A percentile compares a stretch with the other conserved stretches of the same genome.
These are phyloP conservation scores for Thereva unica DNA, from an alignment of 2,888 invertebrate species.

Conservation along the genomic window DNA sequence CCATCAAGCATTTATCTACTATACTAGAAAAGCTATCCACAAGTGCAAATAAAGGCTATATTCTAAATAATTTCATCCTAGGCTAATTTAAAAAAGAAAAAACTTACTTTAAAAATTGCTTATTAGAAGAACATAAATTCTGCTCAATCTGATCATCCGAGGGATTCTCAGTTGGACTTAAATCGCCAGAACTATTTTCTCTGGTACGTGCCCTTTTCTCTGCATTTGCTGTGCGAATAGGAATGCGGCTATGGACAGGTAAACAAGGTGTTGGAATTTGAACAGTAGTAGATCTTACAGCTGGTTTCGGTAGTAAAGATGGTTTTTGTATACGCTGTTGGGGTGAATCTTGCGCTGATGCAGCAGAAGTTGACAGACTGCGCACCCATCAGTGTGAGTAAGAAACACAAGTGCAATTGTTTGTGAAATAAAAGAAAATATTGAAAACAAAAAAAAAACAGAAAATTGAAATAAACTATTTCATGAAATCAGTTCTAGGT, in stretches of 20 bases:
- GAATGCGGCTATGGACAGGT: slow-evolving; percentile 54
- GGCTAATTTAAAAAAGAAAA: background rate
- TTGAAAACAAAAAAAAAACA: slow-evolving; percentile 10
- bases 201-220: slow-evolving; percentile 52
- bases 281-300: slow-evolving; percentile 24
- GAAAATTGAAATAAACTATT: slow-evolving; percentile 5
- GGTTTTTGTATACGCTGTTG: slow-evolving; percentile 48
- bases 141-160: slow-evolving; percentile 23
- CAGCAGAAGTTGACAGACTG: slow-evolving; percentile 33
- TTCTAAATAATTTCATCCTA: background rate
- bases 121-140: slow-evolving; percentile 9
- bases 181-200: slow-evolving; percentile 7
- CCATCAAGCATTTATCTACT: too few species aligned
- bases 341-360: slow-evolving; percentile 23
- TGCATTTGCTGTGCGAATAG: slow-evolving; percentile 55
- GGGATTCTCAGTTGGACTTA: background rate
- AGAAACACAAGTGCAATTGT: slow-evolving; percentile 26
- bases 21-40: too few species aligned
- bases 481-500: background rate
- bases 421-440: slow-evolving; percentile 26
- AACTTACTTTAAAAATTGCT: slow-evolving; percentile 24
- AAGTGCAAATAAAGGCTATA: too few species aligned
- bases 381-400: slow-evolving; percentile 7
- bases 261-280: slow-evolving; percentile 39
- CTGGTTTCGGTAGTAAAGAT: slow-evolving; percentile 53